Evolutionary conservation across 2,888 invertebrate genomes (phyloP).

Genomic region (Nematopogon swammerdamellus): DNA sequence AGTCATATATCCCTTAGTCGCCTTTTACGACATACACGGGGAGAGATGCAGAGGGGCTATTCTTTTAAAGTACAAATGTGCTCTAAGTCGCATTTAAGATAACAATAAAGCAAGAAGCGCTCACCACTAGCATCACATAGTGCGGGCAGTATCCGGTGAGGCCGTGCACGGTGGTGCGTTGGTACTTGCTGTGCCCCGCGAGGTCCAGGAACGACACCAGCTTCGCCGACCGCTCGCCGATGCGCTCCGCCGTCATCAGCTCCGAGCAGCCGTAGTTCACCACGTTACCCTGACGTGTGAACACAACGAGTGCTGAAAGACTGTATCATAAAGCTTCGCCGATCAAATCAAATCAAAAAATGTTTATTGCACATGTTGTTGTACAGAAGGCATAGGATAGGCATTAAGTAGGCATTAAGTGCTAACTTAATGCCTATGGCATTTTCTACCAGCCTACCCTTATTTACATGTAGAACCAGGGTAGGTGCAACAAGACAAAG

Average conservation of each 20-base stretch:
- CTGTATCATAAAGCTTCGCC: not conserved
- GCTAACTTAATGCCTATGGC: too few species aligned
- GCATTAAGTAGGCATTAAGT: too few species aligned
- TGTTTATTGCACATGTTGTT: too few species aligned
- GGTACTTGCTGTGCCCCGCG: constrained; percentile 94
- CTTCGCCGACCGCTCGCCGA: constrained; percentile 89
- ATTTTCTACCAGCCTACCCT: too few species aligned
- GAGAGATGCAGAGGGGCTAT: too few species aligned
- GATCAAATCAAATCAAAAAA: constrained; percentile 1
- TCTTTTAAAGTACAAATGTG: too few species aligned
- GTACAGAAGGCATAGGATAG: too few species aligned
- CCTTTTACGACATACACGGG: too few species aligned
- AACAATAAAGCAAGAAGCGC: constrained; percentile 12
- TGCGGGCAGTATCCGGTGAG: constrained; percentile 92
- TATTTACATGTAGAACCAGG: too few species aligned
- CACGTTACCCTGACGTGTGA: constrained; percentile 63
- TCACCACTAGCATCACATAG: constrained; percentile 43
- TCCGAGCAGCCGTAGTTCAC: constrained; percentile 88
- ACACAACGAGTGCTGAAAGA: not conserved
- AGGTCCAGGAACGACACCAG: constrained; percentile 93
- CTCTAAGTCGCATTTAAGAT: too few species aligned
- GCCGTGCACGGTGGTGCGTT: constrained; percentile 93
- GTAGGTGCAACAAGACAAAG: too few species aligned
- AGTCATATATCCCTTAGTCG: too few species aligned
- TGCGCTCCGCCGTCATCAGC: constrained; percentile 88